Evolutionary conservation across 2,797 vertebrate species (phyloP), one percentile per base, ranked within the genome.

Genomic region (Malacoraja senta): DNA sequence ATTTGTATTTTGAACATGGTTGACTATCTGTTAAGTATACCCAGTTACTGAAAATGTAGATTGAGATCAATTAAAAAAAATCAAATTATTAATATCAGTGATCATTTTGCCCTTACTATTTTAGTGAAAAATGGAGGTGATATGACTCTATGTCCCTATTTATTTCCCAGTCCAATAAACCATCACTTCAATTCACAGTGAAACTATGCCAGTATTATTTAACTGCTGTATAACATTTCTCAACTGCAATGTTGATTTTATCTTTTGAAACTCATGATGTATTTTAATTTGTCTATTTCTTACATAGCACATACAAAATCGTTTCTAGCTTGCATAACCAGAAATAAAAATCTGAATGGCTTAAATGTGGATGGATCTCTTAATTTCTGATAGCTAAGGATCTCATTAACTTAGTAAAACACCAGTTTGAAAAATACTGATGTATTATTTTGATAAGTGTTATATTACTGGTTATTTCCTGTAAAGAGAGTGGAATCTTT

Each of bases 241-340:
- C 68, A 92, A 76, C 68, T 92, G 71, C 38, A 92, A 92, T 74
- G 90, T 76, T 92, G 44, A 24, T 88, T 35, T 88, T 86, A 86
- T 86, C 58, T 4, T 86, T 58, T 86, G 26, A 58, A 63, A 17
- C n/a, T 68, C 38, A 68, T 44, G 21, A 58, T 86, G 83, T 63
- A 86, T 86, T 13, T 61, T 88, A 88, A 65, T 68, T 88, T 88
- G 84, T 35, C 84, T 88, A 19, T 88, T 88, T 68, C 63, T 68
- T 63, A 63, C 83, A 86, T 68, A 68, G 32, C 63, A n/a, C 17
- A 63, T 88, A 63, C 84, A 68, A 35, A 88, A 88, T 88, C n/a
- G 65, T 88, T 88, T 88, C n/a, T 88, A 68, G n/a, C 84, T 88
- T 68, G 61, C 84, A 68, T 21, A 88, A 68, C 61, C 35, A 8